Evolutionary conservation across 2,113 vertebrate genomes (phyloP).

Genomic region (Campylomormyrus numenius): DNA sequence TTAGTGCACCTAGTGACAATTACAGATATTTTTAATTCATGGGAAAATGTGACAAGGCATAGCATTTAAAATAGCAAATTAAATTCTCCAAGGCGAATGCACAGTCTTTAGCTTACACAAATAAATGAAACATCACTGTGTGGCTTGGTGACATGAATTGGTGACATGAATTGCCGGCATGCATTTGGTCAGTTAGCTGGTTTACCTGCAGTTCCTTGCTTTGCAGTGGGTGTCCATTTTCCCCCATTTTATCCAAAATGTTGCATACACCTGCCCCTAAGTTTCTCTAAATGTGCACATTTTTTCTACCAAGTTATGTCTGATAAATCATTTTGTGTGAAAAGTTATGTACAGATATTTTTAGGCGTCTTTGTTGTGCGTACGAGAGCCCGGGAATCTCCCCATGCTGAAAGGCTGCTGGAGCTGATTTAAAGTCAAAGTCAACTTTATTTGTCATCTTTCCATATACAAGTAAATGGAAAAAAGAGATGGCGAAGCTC

Average conservation of each 20-base stretch:
- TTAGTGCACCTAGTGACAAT: not conserved
- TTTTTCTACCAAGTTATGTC: not conserved
- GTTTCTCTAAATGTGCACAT: not conserved
- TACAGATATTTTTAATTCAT: not conserved
- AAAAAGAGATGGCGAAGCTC: no score
- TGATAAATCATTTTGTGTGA: not conserved
- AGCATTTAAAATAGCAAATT: not conserved
- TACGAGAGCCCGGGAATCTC: not conserved
- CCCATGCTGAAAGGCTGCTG: not conserved
- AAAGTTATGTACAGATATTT: not conserved
- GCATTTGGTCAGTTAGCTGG: not conserved
- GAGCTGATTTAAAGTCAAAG: not conserved
- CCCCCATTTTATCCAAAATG: not conserved
- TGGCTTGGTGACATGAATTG: not conserved
- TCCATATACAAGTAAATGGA: no score
- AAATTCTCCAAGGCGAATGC: not conserved
- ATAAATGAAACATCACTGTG: not conserved
- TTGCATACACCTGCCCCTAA: not conserved
- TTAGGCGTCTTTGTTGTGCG: not conserved
- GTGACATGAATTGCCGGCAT: not conserved
- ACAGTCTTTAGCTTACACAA: not conserved
- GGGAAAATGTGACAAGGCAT: not conserved
- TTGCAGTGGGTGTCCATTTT: not conserved
- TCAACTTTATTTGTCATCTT: no score
- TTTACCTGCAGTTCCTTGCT: not conserved